Base-by-base conservation (phyloP, 2,797 vertebrate species). In the Pelobates cultripes region DNA sequence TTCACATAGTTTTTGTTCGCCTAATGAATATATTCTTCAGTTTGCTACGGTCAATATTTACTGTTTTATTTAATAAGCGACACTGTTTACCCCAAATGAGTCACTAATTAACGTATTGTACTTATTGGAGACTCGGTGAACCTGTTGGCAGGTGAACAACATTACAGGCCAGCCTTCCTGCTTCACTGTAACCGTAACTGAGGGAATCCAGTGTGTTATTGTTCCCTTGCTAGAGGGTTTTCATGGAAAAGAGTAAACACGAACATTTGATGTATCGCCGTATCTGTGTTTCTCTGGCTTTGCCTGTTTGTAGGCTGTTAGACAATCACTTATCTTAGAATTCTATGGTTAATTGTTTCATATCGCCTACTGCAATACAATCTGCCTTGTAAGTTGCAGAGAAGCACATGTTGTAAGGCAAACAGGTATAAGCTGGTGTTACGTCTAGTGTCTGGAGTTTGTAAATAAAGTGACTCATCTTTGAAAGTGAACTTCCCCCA, bases 31-130 rank as follows among this genome's bases (percentile, higher is more conserved):
- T 28, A 17, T 63, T 44, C 55, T 63, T 63, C 73, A 43, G n/a
- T 51, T 74, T 63, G 42, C 42, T 14, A 75, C 15, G 10, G 73
- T 75, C 55, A 75, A 64, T 75, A 75, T 75, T 75, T 75, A 63
- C n/a, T 9, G 60, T 63, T 44, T 43, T 9, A 3, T 73, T 73
- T 73, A 73, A 73, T 73, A 60, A 60, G 13, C 15, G 28, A 15
- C 10, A 53, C 40, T 73, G 13, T 73, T 73, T 73, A 61, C 42
- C 41, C 60, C 60, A 42, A n/a, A 45, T n/a, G 14, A 43, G 53
- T 60, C 53, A 57, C 40, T 60, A 41, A 74, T 60, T 61, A 74
- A 74, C 41, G 41, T 40, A 60, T 61, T 43, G 51, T 72, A 72
- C 17, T 51, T 4, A 72, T 15, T 53, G 70, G 55, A 53, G 47